Base-by-base conservation (phyloP, 2,888 invertebrate species). In the Amaurobius ferox region DNA sequence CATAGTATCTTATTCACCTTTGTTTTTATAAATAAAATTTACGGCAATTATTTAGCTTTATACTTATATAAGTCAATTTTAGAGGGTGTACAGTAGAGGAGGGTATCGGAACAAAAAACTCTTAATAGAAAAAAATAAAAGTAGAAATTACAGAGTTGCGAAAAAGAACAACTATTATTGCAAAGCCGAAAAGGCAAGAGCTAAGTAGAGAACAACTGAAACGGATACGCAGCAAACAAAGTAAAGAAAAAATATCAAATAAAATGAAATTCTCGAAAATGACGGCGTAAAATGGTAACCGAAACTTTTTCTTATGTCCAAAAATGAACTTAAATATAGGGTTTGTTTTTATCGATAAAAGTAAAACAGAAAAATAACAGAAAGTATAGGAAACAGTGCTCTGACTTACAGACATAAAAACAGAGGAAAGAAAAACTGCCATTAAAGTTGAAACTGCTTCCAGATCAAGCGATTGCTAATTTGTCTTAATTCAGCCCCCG, bases 361-460 rank as follows among this genome's bases (percentile, higher is more conserved):
- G 62, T 68, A 74, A 74, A 80, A 79, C n/a, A 44, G 19, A 35
- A 55, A 55, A 55, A 67, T 30, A 26, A 32, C 30, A 73, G 55
- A 66, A 67, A 61, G 19, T 66, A 32, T 6, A 66, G 66, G 61
- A 39, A 70, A 62, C 55, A 62, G 23, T 62, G 40, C 39, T 35
- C 30, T 13, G 35, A 70, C 55, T 62, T 19, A 29, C 26, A 29
- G 29, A 68, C 62, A 35, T 66, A 35, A 73, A 55, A 71, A 44
- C 30, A 55, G 35, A 35, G 28, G 11, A 30, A 48, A 72, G 48
- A 48, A 23, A 72, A 80, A 64, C 35, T 11, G 62, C 62, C 83
- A 85, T 85, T 85, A 85, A 85, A 85, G 83, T 85, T 85, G 71
- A 85, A 85, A 85, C 71, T 55, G 64, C 55, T 77, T 77, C 77